phyloP scores from a whole-genome alignment of 2,113 vertebrate species.

The Polyodon spathula region DNA sequence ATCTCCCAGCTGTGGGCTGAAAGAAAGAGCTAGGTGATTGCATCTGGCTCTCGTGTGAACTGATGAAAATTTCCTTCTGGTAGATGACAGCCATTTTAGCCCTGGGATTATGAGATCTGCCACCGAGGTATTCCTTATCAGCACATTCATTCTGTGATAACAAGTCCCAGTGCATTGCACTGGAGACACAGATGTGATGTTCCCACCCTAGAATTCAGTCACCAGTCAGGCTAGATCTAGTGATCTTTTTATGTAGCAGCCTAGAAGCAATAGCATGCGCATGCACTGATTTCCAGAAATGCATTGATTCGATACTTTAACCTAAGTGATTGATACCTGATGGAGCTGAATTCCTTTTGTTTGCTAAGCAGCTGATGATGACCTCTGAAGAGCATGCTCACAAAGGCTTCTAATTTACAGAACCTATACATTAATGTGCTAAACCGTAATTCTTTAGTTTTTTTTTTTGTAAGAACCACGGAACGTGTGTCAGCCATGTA shows the following conservation, averaged over 20 bases:
- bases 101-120: constrained; percentile 51
- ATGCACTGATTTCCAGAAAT: not conserved
- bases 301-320: too few species aligned
- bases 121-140: constrained; percentile 47
- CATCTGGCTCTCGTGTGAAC: constrained; percentile 44
- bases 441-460: too few species aligned
- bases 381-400: too few species aligned
- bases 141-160: constrained; percentile 54
- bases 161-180: constrained; percentile 46
- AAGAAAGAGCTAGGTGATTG: constrained; percentile 32
- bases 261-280: not conserved
- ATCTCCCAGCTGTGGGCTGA: constrained; percentile 23
- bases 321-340: too few species aligned
- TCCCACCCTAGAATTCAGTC: constrained; percentile 10
- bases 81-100: constrained; percentile 41
- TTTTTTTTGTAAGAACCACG: too few species aligned
- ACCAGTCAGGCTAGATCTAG: not conserved
- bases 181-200: constrained; percentile 44
- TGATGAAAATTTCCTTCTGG: constrained; percentile 47
- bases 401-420: too few species aligned
- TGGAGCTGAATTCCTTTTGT: too few species aligned
- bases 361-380: too few species aligned
- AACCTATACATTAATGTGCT: too few species aligned
- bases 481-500: too few species aligned
- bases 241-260: constrained; percentile 4